Conservation (phyloP, 2,888 invertebrate genomes). For the Cylindroiulus punctatus region DNA sequence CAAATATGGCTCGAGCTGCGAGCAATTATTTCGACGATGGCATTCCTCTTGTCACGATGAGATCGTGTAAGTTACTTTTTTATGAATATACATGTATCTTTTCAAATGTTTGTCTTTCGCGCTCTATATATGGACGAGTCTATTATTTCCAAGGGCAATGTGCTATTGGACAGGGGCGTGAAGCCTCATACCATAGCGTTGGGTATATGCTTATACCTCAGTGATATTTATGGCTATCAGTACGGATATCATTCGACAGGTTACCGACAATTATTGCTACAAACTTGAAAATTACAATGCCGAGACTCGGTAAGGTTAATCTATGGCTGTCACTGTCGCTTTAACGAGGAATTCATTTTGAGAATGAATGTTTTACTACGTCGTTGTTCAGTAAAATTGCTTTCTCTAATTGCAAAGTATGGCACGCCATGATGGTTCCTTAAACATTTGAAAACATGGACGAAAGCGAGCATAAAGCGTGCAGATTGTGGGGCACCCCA, state of each 20-base stretch:
- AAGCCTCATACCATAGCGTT: neutral
- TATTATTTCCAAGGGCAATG: neutral
- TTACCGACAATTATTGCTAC: neutral
- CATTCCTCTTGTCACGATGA: constrained; percentile 1
- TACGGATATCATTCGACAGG: neutral
- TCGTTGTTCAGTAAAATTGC: too few species aligned
- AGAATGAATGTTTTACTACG: too few species aligned
- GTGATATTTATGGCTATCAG: too few species aligned
- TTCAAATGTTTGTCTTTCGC: neutral
- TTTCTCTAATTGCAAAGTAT: too few species aligned
- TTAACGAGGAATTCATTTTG: too few species aligned
- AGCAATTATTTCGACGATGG: neutral
- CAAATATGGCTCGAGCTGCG: neutral
- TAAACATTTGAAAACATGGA: too few species aligned
- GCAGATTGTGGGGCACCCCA: too few species aligned
- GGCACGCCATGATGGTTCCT: neutral
- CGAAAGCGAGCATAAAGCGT: too few species aligned
- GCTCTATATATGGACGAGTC: neutral
- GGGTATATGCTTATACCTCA: too few species aligned
- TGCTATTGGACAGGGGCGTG: neutral
- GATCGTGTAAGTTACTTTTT: constrained; percentile 22
- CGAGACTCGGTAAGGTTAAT: neutral
- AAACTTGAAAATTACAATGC: neutral
- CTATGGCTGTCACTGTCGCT: neutral
- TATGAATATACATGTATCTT: neutral